Base-by-base conservation (phyloP, 1,140 invertebrate genomes). In the Chrysoperla carnea region DNA sequence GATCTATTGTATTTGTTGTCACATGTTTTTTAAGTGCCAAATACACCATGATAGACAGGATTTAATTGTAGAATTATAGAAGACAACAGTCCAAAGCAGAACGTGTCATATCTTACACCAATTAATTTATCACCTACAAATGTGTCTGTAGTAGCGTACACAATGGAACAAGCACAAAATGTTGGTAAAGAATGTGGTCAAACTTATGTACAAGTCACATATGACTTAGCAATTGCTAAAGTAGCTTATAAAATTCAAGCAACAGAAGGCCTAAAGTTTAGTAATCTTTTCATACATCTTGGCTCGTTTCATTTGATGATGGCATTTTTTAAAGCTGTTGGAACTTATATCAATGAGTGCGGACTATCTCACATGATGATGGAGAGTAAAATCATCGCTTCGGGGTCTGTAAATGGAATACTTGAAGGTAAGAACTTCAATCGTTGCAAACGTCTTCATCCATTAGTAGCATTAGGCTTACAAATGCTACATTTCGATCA, bases 341-440 rank as follows among this genome's bases (percentile, higher is more conserved):
- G 57, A 9, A 57, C 58, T 47, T 39, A 57, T 35, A 55, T 60
- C 9, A 40, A 41, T 44, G 54, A 54, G 11, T 61, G 52, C 44
- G 60, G 59, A 12, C 48, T 58, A 46, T 38, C 57, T 9, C 36
- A 53, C 14, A 47, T 63, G 6, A 51, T 62, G 42, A 50, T 54
- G 14, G 51, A 62, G 33, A 53, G 51, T 42, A 45, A 52, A 38
- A 39, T 62, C 13, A 15, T 61, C 3, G 56, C 54, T 36, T 15
- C 35, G 36, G 53, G 53, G 6, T 61, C 59, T 7, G 39, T 62
- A n/a, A 50, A 50, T 27, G 50, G 51, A 28, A 62, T 68, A 54
- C 29, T 66, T n/a, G 42, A 39, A 2, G 60, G 60, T 6, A 64
- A 62, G 51, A 59, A 68, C 50, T 63, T 53, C 41, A 62, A 60